Percentiles rank a stretch among this genome's conserved stretches.
Conservation (phyloP, 2,113 vertebrate genomes). For the Pteropus alecto region DNA sequence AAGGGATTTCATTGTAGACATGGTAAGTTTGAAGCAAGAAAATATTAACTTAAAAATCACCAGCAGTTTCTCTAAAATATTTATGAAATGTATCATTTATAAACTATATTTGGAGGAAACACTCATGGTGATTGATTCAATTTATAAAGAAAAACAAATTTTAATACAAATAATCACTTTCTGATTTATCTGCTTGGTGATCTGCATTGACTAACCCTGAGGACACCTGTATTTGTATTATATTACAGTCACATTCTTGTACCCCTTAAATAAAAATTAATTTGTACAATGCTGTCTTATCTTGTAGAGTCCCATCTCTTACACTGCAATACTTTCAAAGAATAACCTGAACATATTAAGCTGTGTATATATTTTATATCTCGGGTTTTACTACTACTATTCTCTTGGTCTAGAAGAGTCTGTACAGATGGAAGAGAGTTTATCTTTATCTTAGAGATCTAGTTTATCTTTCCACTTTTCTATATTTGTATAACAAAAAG, state of each 20-base stretch:
- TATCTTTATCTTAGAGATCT: background rate
- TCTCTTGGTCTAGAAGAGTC: background rate
- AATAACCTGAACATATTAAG: background rate
- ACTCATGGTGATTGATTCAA: background rate
- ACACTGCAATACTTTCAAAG: background rate
- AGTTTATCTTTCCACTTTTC: background rate
- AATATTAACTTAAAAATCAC: background rate
- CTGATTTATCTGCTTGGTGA: background rate
- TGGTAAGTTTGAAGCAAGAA: background rate
- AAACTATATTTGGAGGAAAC: background rate
- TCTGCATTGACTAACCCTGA: background rate
- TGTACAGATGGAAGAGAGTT: background rate
- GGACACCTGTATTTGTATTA: background rate
- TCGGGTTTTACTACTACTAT: background rate
- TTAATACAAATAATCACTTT: background rate
- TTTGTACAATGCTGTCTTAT: background rate
- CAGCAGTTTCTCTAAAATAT: background rate
- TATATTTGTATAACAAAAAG: background rate
- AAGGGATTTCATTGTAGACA: background rate
- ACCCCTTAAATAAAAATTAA: background rate
- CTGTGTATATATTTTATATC: background rate
- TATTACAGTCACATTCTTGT: background rate
- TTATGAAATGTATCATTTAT: background rate
- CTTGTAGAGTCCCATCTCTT: background rate
- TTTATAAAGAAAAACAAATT: background rate